Evolutionary conservation across 1,140 invertebrate species (phyloP), one percentile per base, ranked within the genome.

Genomic region (Heliconius congener): DNA sequence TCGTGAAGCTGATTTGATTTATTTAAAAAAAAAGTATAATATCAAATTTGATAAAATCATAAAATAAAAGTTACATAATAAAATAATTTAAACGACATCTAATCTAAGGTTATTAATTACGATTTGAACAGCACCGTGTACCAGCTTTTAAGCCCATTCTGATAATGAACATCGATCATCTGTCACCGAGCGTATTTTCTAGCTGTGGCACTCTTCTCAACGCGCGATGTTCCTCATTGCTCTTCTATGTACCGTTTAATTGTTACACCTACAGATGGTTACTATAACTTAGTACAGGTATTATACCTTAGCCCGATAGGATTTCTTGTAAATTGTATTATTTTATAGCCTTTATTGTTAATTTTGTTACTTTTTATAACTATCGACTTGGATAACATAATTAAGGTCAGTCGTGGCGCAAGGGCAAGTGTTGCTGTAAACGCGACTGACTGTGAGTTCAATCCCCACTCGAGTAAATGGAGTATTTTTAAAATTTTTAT

Each of bases 81-180:
- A 46, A 46, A 46, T 46, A 46, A 46, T 66, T 66, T 27, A 66
- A 66, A 66, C 23, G 19, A 13, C n/a, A 66, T 66, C 60, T 66
- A 66, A 66, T 66, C 60, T 66, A 27, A 66, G 30, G 60, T 66
- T 66, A 80, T 80, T 80, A 80, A 80, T 80, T 81, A 71, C 70
- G 5, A 75, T 81, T 81, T 76, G 76, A 82, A 78, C 55, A 55
- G 77, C 46, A 76, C 76, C 60, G 76, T 71, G 76, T 75, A 71
- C 81, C 66, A 73, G 80, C 80, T 73, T 76, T 74, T 78, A 71
- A 55, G 74, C 11, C 72, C 73, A 72, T 79, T 85, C 81, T 79
- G 83, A 87, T 86, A 84, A 84, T 83, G 80, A 84, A 83, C 85
- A 88, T 90, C 86, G 84, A 89, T 89, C 88, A 91, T 84, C 83